Evolutionary conservation across 2,797 vertebrate species (phyloP).

Genomic region (Spinibarbus caldwelli): DNA sequence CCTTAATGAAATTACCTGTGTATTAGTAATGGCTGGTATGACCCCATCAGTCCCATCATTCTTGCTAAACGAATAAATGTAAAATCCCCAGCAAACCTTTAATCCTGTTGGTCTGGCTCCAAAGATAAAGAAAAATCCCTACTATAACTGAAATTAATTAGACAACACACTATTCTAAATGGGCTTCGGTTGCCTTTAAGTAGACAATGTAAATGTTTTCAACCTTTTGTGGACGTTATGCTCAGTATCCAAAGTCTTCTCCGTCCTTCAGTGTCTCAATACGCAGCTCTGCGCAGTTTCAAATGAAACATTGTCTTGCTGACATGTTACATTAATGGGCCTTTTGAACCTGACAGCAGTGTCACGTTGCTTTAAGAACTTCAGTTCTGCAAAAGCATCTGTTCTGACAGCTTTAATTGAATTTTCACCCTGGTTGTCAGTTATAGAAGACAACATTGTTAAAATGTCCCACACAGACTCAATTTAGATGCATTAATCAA

Average conservation of each 20-base stretch:
- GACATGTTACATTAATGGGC: slow-evolving; percentile 40
- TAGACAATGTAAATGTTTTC: slow-evolving; percentile 4
- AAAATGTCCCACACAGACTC: slow-evolving; percentile 30
- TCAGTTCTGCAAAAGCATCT: slow-evolving; percentile 32
- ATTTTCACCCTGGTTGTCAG: slow-evolving; percentile 35
- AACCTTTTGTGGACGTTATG: background rate
- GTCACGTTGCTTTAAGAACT: slow-evolving; percentile 31
- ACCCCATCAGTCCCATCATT: slow-evolving; percentile 59
- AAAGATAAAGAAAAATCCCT: slow-evolving; percentile 50
- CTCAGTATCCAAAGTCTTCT: background rate
- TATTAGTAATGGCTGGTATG: slow-evolving; percentile 72
- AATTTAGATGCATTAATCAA: slow-evolving; percentile 41
- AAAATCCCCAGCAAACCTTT: slow-evolving; percentile 59
- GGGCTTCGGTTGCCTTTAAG: slow-evolving; percentile 4
- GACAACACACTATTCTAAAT: background rate
- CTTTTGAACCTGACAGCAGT: slow-evolving; percentile 27
- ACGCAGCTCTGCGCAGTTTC: slow-evolving; percentile 51
- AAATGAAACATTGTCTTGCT: slow-evolving; percentile 51
- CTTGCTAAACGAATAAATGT: slow-evolving; percentile 56
- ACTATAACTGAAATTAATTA: slow-evolving; percentile 62
- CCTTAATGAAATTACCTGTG: slow-evolving; percentile 74
- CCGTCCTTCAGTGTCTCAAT: slow-evolving; percentile 8
- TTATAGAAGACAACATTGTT: slow-evolving; percentile 45
- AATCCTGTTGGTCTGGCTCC: slow-evolving; percentile 63
- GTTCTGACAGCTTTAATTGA: slow-evolving; percentile 49